phyloP scores from a whole-genome alignment of 2,113 vertebrate genomes.

The Orthochromis malagaraziensis region DNA sequence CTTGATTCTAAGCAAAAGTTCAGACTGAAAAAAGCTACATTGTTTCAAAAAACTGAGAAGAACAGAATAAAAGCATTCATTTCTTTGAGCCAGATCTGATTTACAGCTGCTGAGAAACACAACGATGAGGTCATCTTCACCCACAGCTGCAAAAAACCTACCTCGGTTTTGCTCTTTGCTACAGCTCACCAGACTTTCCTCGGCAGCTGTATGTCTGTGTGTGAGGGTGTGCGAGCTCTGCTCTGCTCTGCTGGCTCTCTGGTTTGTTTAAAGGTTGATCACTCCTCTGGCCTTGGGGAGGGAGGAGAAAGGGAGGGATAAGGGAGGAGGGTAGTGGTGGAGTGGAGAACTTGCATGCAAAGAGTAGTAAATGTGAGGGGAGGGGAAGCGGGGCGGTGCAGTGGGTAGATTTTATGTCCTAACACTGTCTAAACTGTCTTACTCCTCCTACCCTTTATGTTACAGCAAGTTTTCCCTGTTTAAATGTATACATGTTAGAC shows the following conservation, averaged over 20 bases:
- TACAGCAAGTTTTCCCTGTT: not conserved
- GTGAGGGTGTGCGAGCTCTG: slow-evolving; percentile 13
- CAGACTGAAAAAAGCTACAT: not conserved
- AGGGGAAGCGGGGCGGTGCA: not conserved
- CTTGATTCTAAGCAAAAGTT: not conserved
- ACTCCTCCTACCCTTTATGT: not conserved
- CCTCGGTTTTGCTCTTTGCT: slow-evolving; percentile 18
- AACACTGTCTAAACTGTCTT: slow-evolving; percentile 23
- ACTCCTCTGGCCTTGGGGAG: slow-evolving; percentile 35
- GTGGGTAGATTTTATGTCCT: slow-evolving; percentile 2
- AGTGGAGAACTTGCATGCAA: slow-evolving; percentile 17
- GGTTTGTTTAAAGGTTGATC: slow-evolving; percentile 67
- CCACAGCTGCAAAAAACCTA: slow-evolving; percentile 35
- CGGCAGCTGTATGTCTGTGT: slow-evolving; percentile 17
- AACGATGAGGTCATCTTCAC: slow-evolving; percentile 15
- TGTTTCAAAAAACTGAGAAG: not conserved
- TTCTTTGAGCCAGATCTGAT: not conserved
- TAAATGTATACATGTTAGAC: not conserved
- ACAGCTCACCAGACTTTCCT: not conserved
- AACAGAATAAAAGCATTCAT: not conserved
- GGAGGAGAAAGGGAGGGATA: slow-evolving; percentile 54
- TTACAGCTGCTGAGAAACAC: not conserved
- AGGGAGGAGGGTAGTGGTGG: slow-evolving; percentile 12
- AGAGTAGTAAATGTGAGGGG: slow-evolving; percentile 38
- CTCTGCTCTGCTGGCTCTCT: slow-evolving; percentile 31